A percentile compares a stretch with the other conserved stretches of the same genome.
These are phyloP conservation scores for Gymnocypris eckloni DNA, from an alignment of 2,797 vertebrate species.

Conservation along the genomic window DNA sequence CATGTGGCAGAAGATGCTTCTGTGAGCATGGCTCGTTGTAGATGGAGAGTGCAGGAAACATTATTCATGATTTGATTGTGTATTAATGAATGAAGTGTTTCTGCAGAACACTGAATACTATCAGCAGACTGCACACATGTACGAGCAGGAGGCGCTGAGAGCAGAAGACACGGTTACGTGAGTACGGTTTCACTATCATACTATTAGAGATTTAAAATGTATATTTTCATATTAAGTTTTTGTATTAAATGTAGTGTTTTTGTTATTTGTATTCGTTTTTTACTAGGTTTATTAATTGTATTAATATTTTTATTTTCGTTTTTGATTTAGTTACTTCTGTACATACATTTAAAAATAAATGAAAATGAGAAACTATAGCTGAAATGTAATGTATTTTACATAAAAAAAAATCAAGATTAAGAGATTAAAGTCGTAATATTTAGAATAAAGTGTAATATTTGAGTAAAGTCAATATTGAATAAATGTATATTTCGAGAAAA, in stretches of 20 bases:
- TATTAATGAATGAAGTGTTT: neutral
- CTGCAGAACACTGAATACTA: slow-evolving; percentile 89
- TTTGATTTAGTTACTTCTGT: neutral
- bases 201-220: too few relatives aligned
- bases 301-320: neutral
- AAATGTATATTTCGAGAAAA: too few relatives aligned
- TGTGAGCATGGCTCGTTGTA: neutral
- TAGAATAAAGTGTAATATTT: too few relatives aligned
- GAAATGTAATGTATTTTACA: too few relatives aligned
- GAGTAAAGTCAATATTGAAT: too few relatives aligned
- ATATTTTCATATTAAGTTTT: neutral
- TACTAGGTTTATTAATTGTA: neutral
- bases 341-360: too few relatives aligned
- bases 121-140: slow-evolving; percentile 85
- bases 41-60: neutral
- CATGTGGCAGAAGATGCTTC: neutral
- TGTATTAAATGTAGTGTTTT: neutral
- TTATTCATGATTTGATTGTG: neutral
- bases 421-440: too few relatives aligned
- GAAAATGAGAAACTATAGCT: too few relatives aligned
- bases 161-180: slow-evolving; percentile 86
- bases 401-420: too few relatives aligned
- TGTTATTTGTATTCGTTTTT: neutral
- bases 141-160: slow-evolving; percentile 84
- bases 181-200: slow-evolving; percentile 61